These are phyloP conservation scores for Syngnathus floridae DNA, from an alignment of 2,113 vertebrate genomes.

Conservation along the genomic window DNA sequence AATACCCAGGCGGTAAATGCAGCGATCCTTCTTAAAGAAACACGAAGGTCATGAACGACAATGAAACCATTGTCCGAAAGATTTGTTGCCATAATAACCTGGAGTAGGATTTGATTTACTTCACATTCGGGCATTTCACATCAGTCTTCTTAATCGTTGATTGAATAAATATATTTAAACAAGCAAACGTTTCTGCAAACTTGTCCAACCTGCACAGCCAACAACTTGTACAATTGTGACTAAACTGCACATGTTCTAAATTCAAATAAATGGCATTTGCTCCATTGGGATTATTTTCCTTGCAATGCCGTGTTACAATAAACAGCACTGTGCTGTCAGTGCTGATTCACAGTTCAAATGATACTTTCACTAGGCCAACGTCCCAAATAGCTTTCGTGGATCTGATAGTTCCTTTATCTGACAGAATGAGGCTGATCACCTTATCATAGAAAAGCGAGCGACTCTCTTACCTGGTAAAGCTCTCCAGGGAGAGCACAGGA, in stretches of 20 bases:
- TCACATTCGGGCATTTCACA: conserved; percentile 16
- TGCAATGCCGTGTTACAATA: conserved; percentile 2
- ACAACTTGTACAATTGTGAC: conserved; percentile 5
- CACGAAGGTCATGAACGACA: conserved; percentile 39
- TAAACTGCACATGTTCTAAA: conserved; percentile 9
- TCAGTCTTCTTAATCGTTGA: background rate
- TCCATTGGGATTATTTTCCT: background rate
- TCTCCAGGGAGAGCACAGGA: conserved; percentile 50
- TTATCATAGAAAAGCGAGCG: conserved; percentile 22
- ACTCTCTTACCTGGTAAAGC: conserved; percentile 57
- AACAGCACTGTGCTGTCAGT: conserved; percentile 15
- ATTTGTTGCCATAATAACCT: conserved; percentile 48
- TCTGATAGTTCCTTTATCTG: conserved; percentile 20
- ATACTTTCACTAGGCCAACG: conserved; percentile 43
- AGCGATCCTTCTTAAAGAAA: conserved; percentile 12
- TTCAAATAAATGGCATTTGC: background rate
- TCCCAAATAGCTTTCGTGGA: conserved; percentile 20
- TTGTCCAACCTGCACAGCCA: background rate
- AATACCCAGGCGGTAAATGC: conserved; percentile 10
- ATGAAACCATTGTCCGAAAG: conserved; percentile 45
- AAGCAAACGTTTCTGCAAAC: background rate
- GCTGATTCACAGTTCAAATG: conserved; percentile 24
- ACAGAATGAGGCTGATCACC: conserved; percentile 56
- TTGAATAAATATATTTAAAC: conserved; percentile 2
- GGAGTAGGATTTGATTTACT: conserved; percentile 33